Base-by-base conservation (phyloP, 2,113 vertebrate genomes). In the Micronycteris hirsuta region DNA sequence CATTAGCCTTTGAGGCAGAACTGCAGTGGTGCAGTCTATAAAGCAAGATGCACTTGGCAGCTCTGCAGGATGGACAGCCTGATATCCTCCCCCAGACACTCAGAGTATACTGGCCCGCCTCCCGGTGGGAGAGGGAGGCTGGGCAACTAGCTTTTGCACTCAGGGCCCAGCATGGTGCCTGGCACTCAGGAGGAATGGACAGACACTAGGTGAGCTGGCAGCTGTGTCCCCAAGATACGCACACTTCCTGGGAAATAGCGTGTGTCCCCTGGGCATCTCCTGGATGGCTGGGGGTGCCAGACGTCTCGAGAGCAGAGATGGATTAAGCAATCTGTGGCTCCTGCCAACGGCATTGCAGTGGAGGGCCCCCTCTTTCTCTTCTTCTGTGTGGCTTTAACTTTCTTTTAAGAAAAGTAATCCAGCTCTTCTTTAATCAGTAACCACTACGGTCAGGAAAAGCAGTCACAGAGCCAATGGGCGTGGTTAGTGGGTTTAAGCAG, bases 341-440 rank as follows among this genome's bases (percentile, higher is more conserved):
- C 54, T 41, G 5, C 91, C 52, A 85, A 58, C n/a, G 83, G 22
- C 67, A 49, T 0, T 20, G 49, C 54, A 71, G 36, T n/a, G 22
- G 47, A 81, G 78, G 2, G 52, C 4, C 28, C 16, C 22, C 6
- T 0, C 65, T 56, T 31, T 41, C 49, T 26, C 17, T 65, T 3
- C 41, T 9, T 24, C 28, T 74, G 7, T 65, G 67, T 92, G 74
- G 68, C 38, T 96, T 94, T 92, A 87, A 82, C 96, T 95, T 89
- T 78, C 73, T 84, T 77, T 77, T 52, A 93, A 95, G 88, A 93
- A 94, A 95, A 96, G 74, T 84, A 85, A 86, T 76, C 54, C 52
- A 38, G 68, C 41, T 86, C 90, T 19, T 93, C 86, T 96, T 81
- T 96, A 92, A 88, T 92, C 74, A 77, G 96, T 56, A 86, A 91